These are phyloP conservation scores for Trachymyrmex septentrionalis DNA, from an alignment of 1,140 invertebrate genomes.

Conservation along the genomic window DNA sequence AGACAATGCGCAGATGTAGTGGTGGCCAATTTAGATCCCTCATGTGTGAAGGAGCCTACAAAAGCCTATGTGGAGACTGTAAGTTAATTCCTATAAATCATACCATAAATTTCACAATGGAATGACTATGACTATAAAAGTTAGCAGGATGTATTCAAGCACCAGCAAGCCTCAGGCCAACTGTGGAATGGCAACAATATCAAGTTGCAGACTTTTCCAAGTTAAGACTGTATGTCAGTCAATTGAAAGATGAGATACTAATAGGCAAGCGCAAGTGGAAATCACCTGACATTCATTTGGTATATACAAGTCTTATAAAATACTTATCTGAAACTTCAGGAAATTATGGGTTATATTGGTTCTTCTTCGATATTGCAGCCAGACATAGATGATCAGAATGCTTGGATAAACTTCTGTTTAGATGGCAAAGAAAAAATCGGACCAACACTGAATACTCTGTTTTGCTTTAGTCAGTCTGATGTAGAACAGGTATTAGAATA, in stretches of 20 bases:
- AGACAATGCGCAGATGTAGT: conserved; percentile 86
- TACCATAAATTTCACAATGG: conserved; percentile 15
- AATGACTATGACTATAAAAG: conserved; percentile 71
- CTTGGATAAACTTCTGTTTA: conserved; percentile 81
- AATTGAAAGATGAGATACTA: conserved; percentile 77
- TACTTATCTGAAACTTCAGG: neutral
- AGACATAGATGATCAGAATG: conserved; percentile 74
- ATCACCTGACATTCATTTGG: conserved; percentile 69
- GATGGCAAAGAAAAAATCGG: conserved; percentile 24
- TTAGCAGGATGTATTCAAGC: conserved; percentile 84
- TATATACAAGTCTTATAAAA: conserved; percentile 69
- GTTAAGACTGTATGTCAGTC: conserved; percentile 83
- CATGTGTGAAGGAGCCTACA: conserved; percentile 82
- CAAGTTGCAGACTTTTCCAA: conserved; percentile 87
- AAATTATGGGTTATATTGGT: neutral
- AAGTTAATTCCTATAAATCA: conserved; percentile 68
- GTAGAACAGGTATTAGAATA: conserved; percentile 87
- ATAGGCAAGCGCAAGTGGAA: conserved; percentile 72
- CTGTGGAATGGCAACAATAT: conserved; percentile 86
- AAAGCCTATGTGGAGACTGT: conserved; percentile 77
- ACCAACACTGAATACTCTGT: conserved; percentile 85
- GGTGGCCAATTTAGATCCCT: conserved; percentile 86
- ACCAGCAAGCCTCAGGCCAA: conserved; percentile 84
- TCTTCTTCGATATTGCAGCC: conserved; percentile 79
- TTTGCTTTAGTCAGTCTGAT: conserved; percentile 86